These are phyloP conservation scores for Pluvialis apricaria DNA, from an alignment of 2,113 vertebrate species.

Conservation along the genomic window DNA sequence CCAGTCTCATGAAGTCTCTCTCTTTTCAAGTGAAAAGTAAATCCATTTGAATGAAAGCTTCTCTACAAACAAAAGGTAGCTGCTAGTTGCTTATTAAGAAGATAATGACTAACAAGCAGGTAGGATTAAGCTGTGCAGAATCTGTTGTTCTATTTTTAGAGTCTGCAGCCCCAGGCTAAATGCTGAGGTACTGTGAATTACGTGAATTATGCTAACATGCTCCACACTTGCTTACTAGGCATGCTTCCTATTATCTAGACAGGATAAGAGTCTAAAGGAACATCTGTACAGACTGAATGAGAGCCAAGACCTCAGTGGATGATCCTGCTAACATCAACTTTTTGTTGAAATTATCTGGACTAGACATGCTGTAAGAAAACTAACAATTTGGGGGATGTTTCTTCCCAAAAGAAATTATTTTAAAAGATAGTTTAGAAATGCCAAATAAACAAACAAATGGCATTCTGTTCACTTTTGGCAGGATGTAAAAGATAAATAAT, in stretches of 20 bases:
- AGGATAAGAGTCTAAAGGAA: slow-evolving; percentile 61
- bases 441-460: slow-evolving; percentile 67
- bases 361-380: slow-evolving; percentile 58
- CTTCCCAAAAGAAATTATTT: slow-evolving; percentile 51
- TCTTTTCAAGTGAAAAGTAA: not conserved
- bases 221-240: slow-evolving; percentile 47
- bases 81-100: slow-evolving; percentile 30
- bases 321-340: slow-evolving; percentile 41
- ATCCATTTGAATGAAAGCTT: not conserved
- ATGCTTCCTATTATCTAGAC: slow-evolving; percentile 63
- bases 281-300: slow-evolving; percentile 64
- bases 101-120: slow-evolving; percentile 50
- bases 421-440: slow-evolving; percentile 55
- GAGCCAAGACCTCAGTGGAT: slow-evolving; percentile 53
- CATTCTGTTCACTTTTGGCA: slow-evolving; percentile 65
- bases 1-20: accelerated
- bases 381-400: slow-evolving; percentile 54
- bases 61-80: not conserved
- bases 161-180: not conserved
- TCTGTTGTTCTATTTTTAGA: slow-evolving; percentile 47
- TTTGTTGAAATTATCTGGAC: slow-evolving; percentile 54
- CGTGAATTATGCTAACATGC: slow-evolving; percentile 51
- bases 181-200: slow-evolving; percentile 46
- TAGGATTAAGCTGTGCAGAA: slow-evolving; percentile 26
- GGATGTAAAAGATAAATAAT: slow-evolving; percentile 70